Evolutionary conservation across 2,888 invertebrate species (phyloP).

Genomic region (Lasioglossum figueresi): DNA sequence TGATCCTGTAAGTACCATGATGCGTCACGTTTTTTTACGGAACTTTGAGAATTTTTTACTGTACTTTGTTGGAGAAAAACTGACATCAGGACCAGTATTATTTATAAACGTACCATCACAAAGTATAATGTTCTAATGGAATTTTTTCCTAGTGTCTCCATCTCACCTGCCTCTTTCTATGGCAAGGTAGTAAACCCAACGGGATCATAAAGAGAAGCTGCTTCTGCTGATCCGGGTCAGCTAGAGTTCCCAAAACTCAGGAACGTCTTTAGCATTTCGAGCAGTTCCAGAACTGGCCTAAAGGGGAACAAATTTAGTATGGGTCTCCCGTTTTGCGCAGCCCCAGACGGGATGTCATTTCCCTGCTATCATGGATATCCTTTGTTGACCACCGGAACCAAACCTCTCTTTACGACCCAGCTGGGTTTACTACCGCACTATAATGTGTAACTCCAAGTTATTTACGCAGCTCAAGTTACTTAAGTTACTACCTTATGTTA

Average conservation of each 20-base stretch:
- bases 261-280: neutral
- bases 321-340: neutral
- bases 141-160: neutral
- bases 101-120: neutral
- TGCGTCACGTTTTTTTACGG: neutral
- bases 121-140: neutral
- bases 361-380: neutral
- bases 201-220: neutral
- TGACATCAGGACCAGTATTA: neutral
- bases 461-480: neutral
- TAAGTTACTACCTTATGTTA: constrained; percentile 1
- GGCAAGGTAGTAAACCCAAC: neutral
- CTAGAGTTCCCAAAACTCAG: neutral
- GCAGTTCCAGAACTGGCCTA: neutral
- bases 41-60: neutral
- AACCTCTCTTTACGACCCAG: neutral
- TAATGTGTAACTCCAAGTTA: neutral
- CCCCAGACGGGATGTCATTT: neutral
- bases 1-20: neutral
- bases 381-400: neutral
- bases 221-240: neutral
- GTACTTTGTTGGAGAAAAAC: neutral
- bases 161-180: neutral
- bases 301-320: neutral
- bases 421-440: neutral